Evolutionary conservation across 2,797 vertebrate genomes (phyloP).

Genomic region (Acipenser oxyrinchus): DNA sequence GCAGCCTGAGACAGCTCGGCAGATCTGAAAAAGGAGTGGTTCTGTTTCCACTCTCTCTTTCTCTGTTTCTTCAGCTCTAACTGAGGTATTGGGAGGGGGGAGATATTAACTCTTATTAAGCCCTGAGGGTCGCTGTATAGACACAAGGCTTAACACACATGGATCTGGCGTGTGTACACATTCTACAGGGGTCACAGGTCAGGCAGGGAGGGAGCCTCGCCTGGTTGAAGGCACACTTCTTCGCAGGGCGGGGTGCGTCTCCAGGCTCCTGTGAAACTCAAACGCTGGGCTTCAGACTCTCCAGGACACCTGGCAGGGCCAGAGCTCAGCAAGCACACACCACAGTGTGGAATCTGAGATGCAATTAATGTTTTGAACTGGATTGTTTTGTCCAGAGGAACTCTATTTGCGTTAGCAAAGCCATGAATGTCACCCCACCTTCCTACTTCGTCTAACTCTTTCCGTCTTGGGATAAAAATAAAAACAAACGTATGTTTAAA

Average conservation of each 20-base stretch:
- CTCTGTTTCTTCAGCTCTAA: not conserved
- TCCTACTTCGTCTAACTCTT: too few species aligned
- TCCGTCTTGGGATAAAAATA: too few species aligned
- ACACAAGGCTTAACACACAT: not conserved
- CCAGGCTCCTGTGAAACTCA: not conserved
- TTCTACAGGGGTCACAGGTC: constrained; percentile 18
- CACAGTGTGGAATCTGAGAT: not conserved
- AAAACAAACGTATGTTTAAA: too few species aligned
- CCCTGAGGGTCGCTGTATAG: not conserved
- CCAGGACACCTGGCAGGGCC: not conserved
- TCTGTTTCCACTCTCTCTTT: not conserved
- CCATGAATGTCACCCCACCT: too few species aligned
- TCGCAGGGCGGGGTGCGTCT: constrained; percentile 7
- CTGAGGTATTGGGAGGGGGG: too few species aligned
- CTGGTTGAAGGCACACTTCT: constrained; percentile 7
- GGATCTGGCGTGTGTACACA: constrained; percentile 9
- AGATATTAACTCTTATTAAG: not conserved
- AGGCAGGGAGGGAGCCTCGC: constrained; percentile 5
- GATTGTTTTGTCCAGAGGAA: not conserved
- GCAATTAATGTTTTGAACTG: not conserved
- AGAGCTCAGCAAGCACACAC: not conserved
- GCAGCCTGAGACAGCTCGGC: not conserved
- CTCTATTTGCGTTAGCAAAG: not conserved
- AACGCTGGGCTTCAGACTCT: not conserved
- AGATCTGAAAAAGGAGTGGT: not conserved